Evolutionary conservation across 2,888 invertebrate species (phyloP), one percentile per base, ranked within the genome.

Genomic region (Eudemis profundana): DNA sequence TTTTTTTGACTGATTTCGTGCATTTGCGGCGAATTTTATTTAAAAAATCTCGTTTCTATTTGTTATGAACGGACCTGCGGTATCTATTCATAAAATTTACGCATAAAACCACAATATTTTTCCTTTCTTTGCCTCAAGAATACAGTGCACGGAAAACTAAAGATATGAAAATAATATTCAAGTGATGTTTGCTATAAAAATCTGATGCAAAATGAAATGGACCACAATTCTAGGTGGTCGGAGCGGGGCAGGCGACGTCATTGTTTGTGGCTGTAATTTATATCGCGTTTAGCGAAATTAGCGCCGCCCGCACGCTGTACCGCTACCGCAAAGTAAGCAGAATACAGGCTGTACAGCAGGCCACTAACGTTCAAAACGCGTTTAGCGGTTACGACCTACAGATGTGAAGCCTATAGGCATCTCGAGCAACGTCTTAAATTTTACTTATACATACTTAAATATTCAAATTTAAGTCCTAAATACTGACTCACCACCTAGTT

Each of bases 241-340:
- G 74, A 72, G 74, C 71, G 70, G 54, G 53, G 42, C 64, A 67
- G 66, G 53, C 61, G 67, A 64, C 82, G 82, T 86, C 86, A 86
- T 89, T 90, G 89, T 89, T 89, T 88, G 80, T 78, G 77, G 70
- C 76, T 74, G 85, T 89, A 87, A 89, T 89, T 89, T 87, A 88
- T 88, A 85, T 83, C 82, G 83, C 85, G 84, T 84, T 88, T 83
- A 79, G 81, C 79, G 79, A 86, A 88, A 90, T 90, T 87, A 89
- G 84, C 82, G 79, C 75, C 72, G 74, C 73, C n/a, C 74, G 68
- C 75, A 66, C 75, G 74, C 76, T 72, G 59, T 36, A 42, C 57
- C 42, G 12, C 44, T 44, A 14, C 61, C 44, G 44, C 51, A 44
- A 29, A 29, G 27, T 17, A 27, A 53, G 42, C 14, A 12, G 10